These are phyloP conservation scores for Larimichthys polyactis DNA, from an alignment of 2,113 vertebrate genomes.

Conservation along the genomic window DNA sequence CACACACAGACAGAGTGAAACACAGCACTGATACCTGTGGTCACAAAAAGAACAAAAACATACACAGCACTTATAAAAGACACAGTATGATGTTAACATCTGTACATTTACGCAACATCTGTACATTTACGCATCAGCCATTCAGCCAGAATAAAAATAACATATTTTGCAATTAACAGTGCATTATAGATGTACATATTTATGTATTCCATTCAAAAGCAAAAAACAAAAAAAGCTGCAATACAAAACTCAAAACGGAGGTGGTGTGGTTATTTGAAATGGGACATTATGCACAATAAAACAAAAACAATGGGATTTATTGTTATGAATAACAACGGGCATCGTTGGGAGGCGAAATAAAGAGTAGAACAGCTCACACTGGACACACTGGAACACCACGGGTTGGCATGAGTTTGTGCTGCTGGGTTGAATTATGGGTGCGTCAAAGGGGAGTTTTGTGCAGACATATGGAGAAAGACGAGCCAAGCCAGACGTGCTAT, in stretches of 20 bases:
- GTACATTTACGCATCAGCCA: conserved; percentile 14
- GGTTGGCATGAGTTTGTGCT: conserved; percentile 24
- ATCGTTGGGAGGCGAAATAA: conserved; percentile 28
- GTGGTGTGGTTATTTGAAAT: conserved; percentile 5
- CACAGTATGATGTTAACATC: not conserved
- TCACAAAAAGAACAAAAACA: not conserved
- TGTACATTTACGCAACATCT: conserved; percentile 5
- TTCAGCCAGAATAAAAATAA: conserved; percentile 20
- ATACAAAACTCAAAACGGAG: conserved; percentile 12
- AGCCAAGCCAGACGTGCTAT: conserved; percentile 65
- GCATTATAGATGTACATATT: not conserved
- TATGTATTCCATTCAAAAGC: conserved; percentile 28
- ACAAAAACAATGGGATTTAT: conserved; percentile 6
- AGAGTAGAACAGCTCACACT: conserved; percentile 7
- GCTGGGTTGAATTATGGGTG: conserved; percentile 49
- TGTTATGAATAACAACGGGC: conserved; percentile 2
- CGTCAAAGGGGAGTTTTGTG: conserved; percentile 26
- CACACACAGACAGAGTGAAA: not conserved
- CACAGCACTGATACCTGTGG: not conserved
- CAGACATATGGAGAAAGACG: conserved; percentile 32
- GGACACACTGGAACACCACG: conserved; percentile 15
- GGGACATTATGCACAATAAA: conserved; percentile 9
- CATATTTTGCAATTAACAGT: not conserved
- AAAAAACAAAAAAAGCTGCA: conserved; percentile 15
- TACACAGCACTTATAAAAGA: not conserved